A percentile compares a stretch with the other conserved stretches of the same genome.
phyloP scores from a whole-genome alignment of 2,797 vertebrate species.

The Limosa lapponica region DNA sequence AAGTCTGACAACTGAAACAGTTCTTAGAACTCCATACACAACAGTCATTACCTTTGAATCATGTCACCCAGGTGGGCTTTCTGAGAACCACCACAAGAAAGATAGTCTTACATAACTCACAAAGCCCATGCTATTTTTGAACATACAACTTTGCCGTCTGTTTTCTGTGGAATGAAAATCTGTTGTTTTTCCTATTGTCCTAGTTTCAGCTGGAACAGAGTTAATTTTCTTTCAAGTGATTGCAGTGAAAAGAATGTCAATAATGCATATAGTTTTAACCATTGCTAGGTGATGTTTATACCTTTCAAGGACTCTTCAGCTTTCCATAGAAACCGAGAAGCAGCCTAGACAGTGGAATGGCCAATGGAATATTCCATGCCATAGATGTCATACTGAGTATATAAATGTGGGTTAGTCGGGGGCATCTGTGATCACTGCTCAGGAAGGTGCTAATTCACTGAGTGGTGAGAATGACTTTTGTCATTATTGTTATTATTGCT shows the following conservation, averaged over 20 bases:
- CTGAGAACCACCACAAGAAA: neutral
- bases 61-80: neutral
- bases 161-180: neutral
- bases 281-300: neutral
- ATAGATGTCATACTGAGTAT: no score
- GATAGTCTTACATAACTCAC: neutral
- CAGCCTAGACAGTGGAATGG: no score
- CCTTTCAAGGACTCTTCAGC: neutral
- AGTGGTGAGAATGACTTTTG: no score
- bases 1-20: neutral
- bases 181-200: neutral
- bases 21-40: neutral
- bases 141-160: neutral
- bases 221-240: neutral
- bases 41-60: neutral
- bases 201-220: neutral
- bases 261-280: neutral
- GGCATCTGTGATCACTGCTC: no score
- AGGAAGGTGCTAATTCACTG: no score
- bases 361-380: no score
- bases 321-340: no score
- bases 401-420: no score
- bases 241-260: neutral
- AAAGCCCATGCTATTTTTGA: neutral
- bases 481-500: no score